phyloP scores from a whole-genome alignment of 92 coral and sea anemone genomes.

The Phenganax marumi region DNA sequence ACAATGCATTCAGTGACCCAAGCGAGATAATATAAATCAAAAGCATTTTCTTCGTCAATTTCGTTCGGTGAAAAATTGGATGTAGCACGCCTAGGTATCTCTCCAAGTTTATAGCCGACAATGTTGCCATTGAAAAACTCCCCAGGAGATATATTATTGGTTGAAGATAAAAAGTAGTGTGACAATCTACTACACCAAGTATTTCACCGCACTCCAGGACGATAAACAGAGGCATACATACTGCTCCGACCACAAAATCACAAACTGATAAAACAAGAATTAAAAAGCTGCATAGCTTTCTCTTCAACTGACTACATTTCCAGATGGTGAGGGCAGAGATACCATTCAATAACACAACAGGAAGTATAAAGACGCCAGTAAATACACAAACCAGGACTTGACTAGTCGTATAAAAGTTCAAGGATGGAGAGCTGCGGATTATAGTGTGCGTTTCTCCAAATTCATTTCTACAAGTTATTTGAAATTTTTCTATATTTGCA shows the following conservation, averaged over 20 bases:
- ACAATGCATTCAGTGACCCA: neutral
- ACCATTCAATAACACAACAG: conserved; percentile 1
- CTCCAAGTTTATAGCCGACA: neutral
- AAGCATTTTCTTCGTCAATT: neutral
- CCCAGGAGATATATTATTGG: neutral
- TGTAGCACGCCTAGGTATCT: neutral
- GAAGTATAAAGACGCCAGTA: neutral
- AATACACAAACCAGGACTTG: neutral
- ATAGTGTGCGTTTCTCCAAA: no score
- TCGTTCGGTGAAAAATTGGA: neutral
- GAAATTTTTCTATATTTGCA: no score
- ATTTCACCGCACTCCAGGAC: neutral
- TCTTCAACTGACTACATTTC: neutral
- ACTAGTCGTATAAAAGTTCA: neutral
- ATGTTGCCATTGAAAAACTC: neutral
- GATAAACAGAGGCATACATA: no score
- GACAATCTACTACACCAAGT: neutral
- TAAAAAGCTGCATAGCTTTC: neutral
- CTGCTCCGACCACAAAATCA: neutral
- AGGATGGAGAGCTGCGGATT: neutral
- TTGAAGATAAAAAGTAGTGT: neutral
- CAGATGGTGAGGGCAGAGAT: neutral
- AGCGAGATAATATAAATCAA: neutral
- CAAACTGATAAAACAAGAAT: neutral
- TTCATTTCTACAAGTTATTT: no score